Base-by-base conservation (phyloP, 2,888 invertebrate genomes). In the Cheilosia impressa region DNA sequence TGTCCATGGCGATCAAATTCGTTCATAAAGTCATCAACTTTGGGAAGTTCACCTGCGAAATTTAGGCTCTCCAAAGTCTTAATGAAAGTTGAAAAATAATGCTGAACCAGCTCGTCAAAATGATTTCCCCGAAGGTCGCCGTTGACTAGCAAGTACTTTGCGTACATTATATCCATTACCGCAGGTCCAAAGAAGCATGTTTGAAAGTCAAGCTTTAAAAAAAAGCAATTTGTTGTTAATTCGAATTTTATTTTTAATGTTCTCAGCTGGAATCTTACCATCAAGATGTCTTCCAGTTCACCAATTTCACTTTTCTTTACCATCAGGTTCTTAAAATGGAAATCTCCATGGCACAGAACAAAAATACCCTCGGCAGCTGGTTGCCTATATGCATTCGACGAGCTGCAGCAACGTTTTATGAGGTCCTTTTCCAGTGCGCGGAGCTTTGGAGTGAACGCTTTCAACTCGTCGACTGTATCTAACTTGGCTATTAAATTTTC, bases 271-370 rank as follows among this genome's bases (percentile, higher is more conserved):
- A 10, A 2, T 5, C n/a, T n/a, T 66, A 87, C 50, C n/a, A 90
- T 68, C 89, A 90, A 87, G 9, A 88, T 87, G 22, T 90, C 90
- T 31, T 87, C 76, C 0, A 89, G 19, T 4, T 63, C 31, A 2
- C 73, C 88, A 4, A 31, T 73, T 0, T 34, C 27, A 5, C 38
- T 83, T 24, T 31, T 55, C 17, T 89, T 90, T 17, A 90, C 89
- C 91, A 91, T 90, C 52, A 91, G 65, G 43, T 91, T 91, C 38
- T 88, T 89, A 6, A 84, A 41, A 62, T 91, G 90, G 41, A 91
- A 89, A 66, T 91, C 90, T 0, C 91, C 90, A 65, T 91, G 90
- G 53, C 88, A 88, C 1, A 91, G 87, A 0, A 89, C 90, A 22
- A 88, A 89, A 31, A 78, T 47, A 4, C 62, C 69, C 10, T 45